Conservation (phyloP, 2,888 invertebrate species). For the Heliconius ethilla region DNA sequence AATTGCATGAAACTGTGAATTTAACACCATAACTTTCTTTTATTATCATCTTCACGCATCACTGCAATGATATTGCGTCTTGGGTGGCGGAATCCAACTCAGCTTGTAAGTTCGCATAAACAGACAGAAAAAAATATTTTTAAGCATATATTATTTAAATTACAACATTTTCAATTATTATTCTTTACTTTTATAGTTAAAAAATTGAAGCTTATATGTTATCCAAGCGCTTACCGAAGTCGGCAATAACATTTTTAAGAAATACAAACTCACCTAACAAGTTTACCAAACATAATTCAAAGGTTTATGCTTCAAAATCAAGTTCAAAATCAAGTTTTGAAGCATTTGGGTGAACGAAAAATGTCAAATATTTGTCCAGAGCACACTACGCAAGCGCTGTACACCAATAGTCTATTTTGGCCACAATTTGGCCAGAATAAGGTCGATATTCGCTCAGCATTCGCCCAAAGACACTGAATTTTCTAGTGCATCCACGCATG, state of each 20-base stretch:
- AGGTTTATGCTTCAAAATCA: conserved; percentile 2
- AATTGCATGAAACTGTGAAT: not conserved
- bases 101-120: too few relatives aligned
- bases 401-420: not conserved
- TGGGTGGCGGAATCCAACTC: not conserved
- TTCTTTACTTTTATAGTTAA: not conserved
- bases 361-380: conserved; percentile 54
- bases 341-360: conserved; percentile 43
- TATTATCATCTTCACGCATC: not conserved
- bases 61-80: not conserved
- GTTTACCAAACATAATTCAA: not conserved
- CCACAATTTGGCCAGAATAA: conserved; percentile 48
- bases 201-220: not conserved
- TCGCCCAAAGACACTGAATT: conserved; percentile 48
- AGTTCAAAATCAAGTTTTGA: conserved; percentile 19
- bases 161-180: not conserved
- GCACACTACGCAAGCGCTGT: conserved; percentile 60
- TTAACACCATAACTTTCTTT: not conserved
- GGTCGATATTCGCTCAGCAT: conserved; percentile 48
- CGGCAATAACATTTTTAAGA: not conserved
- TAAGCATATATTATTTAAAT: not conserved
- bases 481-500: conserved; percentile 69
- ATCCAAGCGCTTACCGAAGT: not conserved
- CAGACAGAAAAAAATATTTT: not conserved
- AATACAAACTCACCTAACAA: not conserved